Base-by-base conservation (phyloP, 92 coral and sea anemone genomes). In the Bergia puertoricense region DNA sequence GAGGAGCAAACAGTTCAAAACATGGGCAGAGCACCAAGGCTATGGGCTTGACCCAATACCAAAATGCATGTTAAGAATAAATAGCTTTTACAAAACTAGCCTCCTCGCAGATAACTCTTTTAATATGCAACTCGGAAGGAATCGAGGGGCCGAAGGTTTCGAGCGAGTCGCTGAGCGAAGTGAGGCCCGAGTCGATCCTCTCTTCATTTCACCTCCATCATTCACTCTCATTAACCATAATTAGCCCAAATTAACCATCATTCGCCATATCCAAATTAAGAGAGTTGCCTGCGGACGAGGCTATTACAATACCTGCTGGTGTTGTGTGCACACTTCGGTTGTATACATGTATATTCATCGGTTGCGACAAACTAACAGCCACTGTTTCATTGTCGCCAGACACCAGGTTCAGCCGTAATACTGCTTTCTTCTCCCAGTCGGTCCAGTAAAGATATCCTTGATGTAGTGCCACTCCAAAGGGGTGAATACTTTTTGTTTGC, bases 371-470 rank as follows among this genome's bases (percentile, higher is more conserved):
- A 67, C 86, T 77, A 14, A 68, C 77, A 44, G 20, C 86, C n/a
- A 69, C 62, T 20, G 77, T 83, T 9, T 67, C 43, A 50, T 83
- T 83, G 50, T 14, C 77, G 14, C 86, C 86, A 22, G 86, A 11
- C 16, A 22, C 36, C 51, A 83, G 46, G 74, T 83, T 66, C n/a
- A 83, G 22, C 44, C 77, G 86, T 50, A 83, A 67, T 23, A 83
- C 77, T 2, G 77, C 86, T 51, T 42, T 83, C 13, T 18, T 46
- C 14, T 13, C 48, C 86, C 78, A 83, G 50, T 83, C 86, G 62
- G 77, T 69, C 86, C 86, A 83, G 77, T 83, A 83, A 14, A 83
- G 41, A 68, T 69, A 43, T 44, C 77, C 86, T 72, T 83, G 44
- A 6, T 68, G 30, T 18, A 83, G 45, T 3, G 62, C 77, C 43